Evolutionary conservation across 2,888 invertebrate species (phyloP), one percentile per base, ranked within the genome.

Genomic region (Ormyrus thymus): DNA sequence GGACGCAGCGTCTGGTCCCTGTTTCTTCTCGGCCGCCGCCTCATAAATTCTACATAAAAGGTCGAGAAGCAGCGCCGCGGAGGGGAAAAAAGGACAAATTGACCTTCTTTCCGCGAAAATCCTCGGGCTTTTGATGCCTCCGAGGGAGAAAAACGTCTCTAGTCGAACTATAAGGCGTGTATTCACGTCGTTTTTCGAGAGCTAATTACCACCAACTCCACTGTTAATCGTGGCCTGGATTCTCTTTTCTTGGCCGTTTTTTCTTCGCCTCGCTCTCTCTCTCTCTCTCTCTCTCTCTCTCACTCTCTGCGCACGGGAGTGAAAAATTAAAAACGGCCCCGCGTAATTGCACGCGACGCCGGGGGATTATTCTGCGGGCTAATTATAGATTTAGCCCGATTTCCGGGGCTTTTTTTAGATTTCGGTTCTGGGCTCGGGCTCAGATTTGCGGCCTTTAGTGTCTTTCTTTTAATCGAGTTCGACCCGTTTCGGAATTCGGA

Each of bases 11-110:
- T 50, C 50, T 29, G 4, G 29, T 11, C 13, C 58, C 53, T 46
- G 51, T 29, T 29, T 29, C 51, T 9, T 46, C n/a, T 43, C 43
- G 9, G 45, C 15, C 29, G 43, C 15, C 15, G 45, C 53, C 61
- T 13, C 71, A 71, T 71, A 71, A 71, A 71, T 71, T 71, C 61
- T 61, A 61, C 61, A 71, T 45, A 62, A n/a, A 71, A 71, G 71
- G 61, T 71, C 71, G 71, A 71, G 71, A 10, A 71, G 71, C 10
- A 29, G 29, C 11, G 29, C 53, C 45, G 13, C 46, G n/a, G 8
- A 9, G 8, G 48, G 6, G n/a, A 68, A 55, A 55, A 71, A 71
- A 71, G 53, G 61, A 71, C 53, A 71, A 71, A 61, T 71, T 51
- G 61, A 71, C 71, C 71, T 71, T 71, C 71, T 51, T 71, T 53